Conservation (phyloP, 2,888 invertebrate species). For the Tipula confusa region DNA sequence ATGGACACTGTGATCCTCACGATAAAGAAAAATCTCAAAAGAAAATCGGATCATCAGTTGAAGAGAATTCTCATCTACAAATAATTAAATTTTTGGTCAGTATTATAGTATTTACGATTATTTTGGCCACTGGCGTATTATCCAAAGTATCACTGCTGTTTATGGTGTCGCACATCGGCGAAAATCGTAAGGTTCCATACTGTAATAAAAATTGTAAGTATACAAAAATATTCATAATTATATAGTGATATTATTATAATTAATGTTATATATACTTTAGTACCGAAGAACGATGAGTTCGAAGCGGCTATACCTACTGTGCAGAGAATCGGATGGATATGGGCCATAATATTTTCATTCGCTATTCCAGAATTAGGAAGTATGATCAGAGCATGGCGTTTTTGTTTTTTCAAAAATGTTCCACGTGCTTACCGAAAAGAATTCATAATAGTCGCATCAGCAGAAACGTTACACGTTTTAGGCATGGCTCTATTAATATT, state of each 20-base stretch:
- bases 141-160: slow-evolving; percentile 70
- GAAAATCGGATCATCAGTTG: slow-evolving; percentile 58
- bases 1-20: not conserved
- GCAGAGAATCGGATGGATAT: slow-evolving; percentile 72
- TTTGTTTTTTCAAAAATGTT: slow-evolving; percentile 69
- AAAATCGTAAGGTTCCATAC: slow-evolving; percentile 54
- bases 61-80: slow-evolving; percentile 57
- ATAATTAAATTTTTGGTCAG: slow-evolving; percentile 65
- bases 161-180: slow-evolving; percentile 65
- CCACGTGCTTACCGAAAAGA: slow-evolving; percentile 54
- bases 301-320: slow-evolving; percentile 58
- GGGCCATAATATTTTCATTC: slow-evolving; percentile 72
- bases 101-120: slow-evolving; percentile 60
- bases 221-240: not conserved
- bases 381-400: slow-evolving; percentile 64
- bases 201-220: slow-evolving; percentile 54
- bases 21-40: not conserved
- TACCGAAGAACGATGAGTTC: slow-evolving; percentile 59
- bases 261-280: too few species aligned
- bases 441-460: slow-evolving; percentile 56
- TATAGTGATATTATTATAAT: too few species aligned
- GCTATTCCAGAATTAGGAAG: slow-evolving; percentile 71
- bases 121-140: slow-evolving; percentile 62
- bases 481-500: slow-evolving; percentile 77
- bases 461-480: slow-evolving; percentile 73